Conservation (phyloP, 2,113 vertebrate genomes). For the Urocolius indicus region DNA sequence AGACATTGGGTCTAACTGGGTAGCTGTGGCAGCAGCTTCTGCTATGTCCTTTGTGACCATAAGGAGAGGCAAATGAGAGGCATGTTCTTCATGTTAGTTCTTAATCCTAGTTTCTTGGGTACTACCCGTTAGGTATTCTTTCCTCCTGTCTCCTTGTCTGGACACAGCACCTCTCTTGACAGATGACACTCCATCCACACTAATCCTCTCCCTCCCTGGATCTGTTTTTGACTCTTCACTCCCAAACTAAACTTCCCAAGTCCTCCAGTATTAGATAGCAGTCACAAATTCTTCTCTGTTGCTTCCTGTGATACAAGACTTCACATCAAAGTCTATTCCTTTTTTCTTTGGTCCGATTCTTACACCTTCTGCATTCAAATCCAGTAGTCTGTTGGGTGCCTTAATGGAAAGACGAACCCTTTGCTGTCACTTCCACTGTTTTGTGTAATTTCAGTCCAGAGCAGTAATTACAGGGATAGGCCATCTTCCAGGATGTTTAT, state of each 20-base stretch:
- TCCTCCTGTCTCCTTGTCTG: not conserved
- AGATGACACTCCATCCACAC: not conserved
- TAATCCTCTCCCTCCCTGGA: not conserved
- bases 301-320: not conserved
- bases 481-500: not conserved
- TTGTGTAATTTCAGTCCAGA: not conserved
- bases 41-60: not conserved
- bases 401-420: not conserved
- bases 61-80: not conserved
- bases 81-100: rapidly evolving
- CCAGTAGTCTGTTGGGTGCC: not conserved
- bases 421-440: not conserved
- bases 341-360: not conserved
- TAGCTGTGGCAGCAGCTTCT: not conserved
- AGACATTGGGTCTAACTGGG: not conserved
- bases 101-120: not conserved
- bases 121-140: not conserved
- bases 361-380: not conserved
- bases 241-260: not conserved
- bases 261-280: not conserved
- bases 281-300: not conserved
- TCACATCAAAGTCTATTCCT: not conserved
- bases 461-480: not conserved
- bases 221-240: not conserved
- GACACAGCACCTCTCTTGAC: not conserved